phyloP scores from a whole-genome alignment of 2,113 vertebrate species.

The Mustela lutreola region DNA sequence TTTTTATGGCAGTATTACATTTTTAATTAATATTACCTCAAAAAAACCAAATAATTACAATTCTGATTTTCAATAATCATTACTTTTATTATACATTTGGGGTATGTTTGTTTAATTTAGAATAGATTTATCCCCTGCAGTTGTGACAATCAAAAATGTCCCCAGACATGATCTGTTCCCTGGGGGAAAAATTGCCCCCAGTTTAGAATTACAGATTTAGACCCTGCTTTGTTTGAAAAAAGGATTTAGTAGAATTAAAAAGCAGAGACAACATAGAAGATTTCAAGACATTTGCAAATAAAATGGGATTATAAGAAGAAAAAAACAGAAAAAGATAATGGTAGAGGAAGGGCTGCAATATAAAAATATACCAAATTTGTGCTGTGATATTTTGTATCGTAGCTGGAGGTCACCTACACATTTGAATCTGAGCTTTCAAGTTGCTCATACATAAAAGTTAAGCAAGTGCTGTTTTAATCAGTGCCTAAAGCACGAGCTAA shows the following conservation, averaged over 20 bases:
- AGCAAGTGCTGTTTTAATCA: neutral
- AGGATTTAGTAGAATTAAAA: neutral
- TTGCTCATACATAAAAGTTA: neutral
- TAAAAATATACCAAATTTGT: neutral
- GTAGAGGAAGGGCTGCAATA: neutral
- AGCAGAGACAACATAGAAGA: neutral
- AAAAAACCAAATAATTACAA: neutral
- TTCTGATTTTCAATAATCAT: neutral
- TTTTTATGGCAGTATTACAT: neutral
- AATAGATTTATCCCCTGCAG: neutral
- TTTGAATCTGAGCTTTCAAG: neutral
- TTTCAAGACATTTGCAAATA: neutral
- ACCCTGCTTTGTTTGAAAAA: neutral
- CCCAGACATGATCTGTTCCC: neutral
- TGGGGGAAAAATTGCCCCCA: fast-evolving
- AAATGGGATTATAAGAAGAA: slow-evolving; percentile 1
- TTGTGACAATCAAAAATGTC: neutral
- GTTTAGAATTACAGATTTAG: neutral
- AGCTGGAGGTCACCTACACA: neutral
- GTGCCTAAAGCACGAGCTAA: neutral
- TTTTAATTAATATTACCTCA: neutral
- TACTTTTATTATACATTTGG: neutral
- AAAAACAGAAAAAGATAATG: neutral
- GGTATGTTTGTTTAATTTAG: neutral
- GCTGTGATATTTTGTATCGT: neutral